Evolutionary conservation across 53 echinoderm and acorn worm species (phyloP).

Genomic region (Stichopus horrens): DNA sequence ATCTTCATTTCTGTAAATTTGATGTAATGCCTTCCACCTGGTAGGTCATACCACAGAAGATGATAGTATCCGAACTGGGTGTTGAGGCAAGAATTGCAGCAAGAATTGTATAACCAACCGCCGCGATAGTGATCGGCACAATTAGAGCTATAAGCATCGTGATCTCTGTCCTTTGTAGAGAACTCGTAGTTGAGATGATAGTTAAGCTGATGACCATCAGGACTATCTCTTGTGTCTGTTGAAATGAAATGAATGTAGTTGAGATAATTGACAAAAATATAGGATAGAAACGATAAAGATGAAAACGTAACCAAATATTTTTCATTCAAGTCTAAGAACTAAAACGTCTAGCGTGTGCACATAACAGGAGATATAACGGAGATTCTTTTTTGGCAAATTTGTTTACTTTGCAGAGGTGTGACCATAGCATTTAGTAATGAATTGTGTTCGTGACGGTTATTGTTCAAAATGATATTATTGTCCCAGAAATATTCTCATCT

Average conservation of each 20-base stretch:
- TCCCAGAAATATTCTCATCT: too few relatives aligned
- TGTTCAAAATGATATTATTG: too few relatives aligned
- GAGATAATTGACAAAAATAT: too few relatives aligned
- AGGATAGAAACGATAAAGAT: too few relatives aligned
- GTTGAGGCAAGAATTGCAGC: slow-evolving; percentile 3
- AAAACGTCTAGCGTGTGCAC: too few relatives aligned
- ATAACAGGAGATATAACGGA: too few relatives aligned
- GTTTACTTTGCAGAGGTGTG: too few relatives aligned
- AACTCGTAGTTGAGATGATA: background rate
- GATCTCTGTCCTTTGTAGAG: background rate
- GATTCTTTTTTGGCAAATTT: too few relatives aligned
- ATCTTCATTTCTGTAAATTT: slow-evolving; percentile 73
- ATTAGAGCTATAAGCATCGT: background rate
- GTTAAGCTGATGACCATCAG: slow-evolving; percentile 60
- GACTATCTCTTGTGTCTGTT: background rate
- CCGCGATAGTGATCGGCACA: slow-evolving; percentile 34
- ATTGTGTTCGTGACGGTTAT: too few relatives aligned
- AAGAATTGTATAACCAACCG: slow-evolving; percentile 14
- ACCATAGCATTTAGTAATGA: too few relatives aligned
- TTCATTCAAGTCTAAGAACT: too few relatives aligned
- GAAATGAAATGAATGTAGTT: background rate
- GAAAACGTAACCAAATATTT: too few relatives aligned
- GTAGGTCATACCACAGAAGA: background rate
- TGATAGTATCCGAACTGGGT: background rate
- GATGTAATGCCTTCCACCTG: slow-evolving; percentile 44